These are phyloP conservation scores for Platysternon megacephalum DNA, from an alignment of 2,113 vertebrate species.

Conservation along the genomic window DNA sequence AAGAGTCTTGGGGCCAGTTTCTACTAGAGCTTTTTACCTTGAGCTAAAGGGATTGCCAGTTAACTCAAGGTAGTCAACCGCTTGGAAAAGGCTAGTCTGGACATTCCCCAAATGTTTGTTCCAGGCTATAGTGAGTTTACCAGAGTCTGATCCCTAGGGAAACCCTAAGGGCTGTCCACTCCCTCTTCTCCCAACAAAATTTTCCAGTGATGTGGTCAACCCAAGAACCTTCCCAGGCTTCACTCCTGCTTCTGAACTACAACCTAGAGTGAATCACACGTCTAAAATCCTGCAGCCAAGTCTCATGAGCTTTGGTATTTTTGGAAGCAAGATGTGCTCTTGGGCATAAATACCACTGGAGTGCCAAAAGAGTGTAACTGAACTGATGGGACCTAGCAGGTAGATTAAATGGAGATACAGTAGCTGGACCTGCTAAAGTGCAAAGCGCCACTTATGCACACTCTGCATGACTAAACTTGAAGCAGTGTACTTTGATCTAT, in stretches of 20 bases:
- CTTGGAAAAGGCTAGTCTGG: background rate
- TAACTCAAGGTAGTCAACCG: background rate
- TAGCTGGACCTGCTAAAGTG: background rate
- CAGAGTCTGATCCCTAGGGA: no score
- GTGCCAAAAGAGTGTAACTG: background rate
- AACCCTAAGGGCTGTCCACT: background rate
- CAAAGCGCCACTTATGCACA: background rate
- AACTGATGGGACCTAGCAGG: background rate
- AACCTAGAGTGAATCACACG: background rate
- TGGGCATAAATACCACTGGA: background rate
- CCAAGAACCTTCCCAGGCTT: background rate
- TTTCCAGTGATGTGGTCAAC: background rate
- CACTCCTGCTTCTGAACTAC: background rate
- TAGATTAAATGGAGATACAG: background rate
- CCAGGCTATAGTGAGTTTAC: no score
- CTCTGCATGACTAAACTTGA: background rate
- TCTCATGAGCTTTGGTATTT: background rate
- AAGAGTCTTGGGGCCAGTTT: background rate
- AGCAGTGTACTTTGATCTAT: background rate
- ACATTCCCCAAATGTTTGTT: background rate
- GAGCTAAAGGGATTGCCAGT: background rate
- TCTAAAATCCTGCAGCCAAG: background rate
- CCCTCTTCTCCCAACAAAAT: background rate
- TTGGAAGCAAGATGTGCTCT: background rate
- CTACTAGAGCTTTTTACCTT: no score